Conservation (phyloP, 2,113 vertebrate genomes). For the Hippocampus barbouri region DNA sequence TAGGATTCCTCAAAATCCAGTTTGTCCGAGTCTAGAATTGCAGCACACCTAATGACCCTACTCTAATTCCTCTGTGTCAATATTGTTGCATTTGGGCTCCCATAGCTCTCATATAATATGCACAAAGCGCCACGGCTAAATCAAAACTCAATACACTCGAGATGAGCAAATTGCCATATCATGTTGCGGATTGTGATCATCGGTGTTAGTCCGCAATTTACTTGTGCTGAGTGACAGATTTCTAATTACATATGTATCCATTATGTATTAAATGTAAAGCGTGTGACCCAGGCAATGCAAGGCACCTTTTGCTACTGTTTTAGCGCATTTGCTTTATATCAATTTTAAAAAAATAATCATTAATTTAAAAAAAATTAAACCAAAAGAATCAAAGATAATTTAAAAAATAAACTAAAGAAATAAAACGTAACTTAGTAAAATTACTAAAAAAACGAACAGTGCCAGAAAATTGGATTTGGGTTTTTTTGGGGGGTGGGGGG, state of each 20-base stretch:
- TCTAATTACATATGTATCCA: neutral
- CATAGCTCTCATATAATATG: conserved; percentile 63
- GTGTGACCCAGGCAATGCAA: no score
- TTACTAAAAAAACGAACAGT: no score
- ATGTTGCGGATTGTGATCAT: conserved; percentile 12
- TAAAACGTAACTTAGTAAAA: no score
- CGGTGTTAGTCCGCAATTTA: conserved; percentile 9
- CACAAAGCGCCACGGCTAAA: conserved; percentile 44
- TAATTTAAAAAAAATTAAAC: no score
- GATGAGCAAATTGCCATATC: conserved; percentile 29
- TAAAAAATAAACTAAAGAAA: no score
- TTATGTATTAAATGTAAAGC: neutral
- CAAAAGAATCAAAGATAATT: no score
- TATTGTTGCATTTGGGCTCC: conserved; percentile 73
- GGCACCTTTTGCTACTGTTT: no score
- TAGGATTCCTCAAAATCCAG: conserved; percentile 49
- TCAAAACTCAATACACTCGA: conserved; percentile 28
- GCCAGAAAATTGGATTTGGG: no score
- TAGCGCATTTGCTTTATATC: neutral
- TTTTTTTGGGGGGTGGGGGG: no score
- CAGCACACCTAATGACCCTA: conserved; percentile 65
- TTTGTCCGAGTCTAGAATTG: conserved; percentile 44
- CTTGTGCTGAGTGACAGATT: neutral
- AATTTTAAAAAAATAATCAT: no score
- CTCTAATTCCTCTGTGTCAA: conserved; percentile 73